These are phyloP conservation scores for Pachyseris speciosa DNA, from an alignment of 64 coral and sea anemone species.

Conservation along the genomic window DNA sequence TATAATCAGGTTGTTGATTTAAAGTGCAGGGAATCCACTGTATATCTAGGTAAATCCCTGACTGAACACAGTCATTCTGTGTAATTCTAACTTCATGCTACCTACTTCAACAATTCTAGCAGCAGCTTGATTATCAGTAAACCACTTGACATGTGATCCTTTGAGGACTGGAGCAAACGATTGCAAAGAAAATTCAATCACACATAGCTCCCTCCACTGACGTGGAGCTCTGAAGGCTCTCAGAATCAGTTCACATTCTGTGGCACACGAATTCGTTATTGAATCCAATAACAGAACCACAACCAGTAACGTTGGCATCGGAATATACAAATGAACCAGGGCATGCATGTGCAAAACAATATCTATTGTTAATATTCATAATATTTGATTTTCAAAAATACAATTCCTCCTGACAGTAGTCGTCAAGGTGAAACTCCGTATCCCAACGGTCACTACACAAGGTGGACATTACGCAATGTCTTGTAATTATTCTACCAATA, in stretches of 20 bases:
- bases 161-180: background rate
- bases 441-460: background rate
- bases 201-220: slow-evolving; percentile 36
- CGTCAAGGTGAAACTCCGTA: slow-evolving; percentile 10
- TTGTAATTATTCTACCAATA: slow-evolving; percentile 49
- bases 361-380: background rate
- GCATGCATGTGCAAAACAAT: background rate
- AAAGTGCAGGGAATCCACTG: slow-evolving; percentile 59
- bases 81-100: slow-evolving; percentile 37
- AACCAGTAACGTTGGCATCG: slow-evolving; percentile 49
- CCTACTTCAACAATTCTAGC: slow-evolving; percentile 36
- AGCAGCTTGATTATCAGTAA: slow-evolving; percentile 9
- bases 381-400: slow-evolving; percentile 25
- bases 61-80: background rate
- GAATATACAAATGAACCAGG: slow-evolving; percentile 41
- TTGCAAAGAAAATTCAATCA: slow-evolving; percentile 30
- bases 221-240: slow-evolving; percentile 15
- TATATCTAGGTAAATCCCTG: slow-evolving; percentile 35
- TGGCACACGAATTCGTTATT: slow-evolving; percentile 35
- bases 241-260: background rate
- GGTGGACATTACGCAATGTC: slow-evolving; percentile 41
- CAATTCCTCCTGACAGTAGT: slow-evolving; percentile 43
- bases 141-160: slow-evolving; percentile 11
- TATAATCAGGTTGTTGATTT: slow-evolving; percentile 66
- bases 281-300: slow-evolving; percentile 21